Evolutionary conservation across 2,888 invertebrate genomes (phyloP).

Genomic region (Ormyrus labotus): DNA sequence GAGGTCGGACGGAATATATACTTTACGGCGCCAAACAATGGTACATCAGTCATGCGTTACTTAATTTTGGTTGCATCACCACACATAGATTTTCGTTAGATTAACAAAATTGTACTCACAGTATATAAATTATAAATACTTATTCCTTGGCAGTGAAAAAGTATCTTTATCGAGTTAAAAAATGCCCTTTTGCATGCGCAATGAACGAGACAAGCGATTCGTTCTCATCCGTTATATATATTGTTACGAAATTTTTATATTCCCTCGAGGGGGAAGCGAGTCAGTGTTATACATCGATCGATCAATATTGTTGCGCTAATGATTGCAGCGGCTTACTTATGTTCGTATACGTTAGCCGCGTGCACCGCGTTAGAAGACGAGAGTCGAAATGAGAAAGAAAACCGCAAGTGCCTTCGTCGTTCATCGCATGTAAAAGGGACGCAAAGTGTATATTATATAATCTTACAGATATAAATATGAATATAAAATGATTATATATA

Average conservation of each 20-base stretch:
- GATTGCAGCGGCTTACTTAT: background rate
- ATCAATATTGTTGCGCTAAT: slow-evolving; percentile 14
- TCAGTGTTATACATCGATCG: background rate
- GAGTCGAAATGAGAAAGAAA: slow-evolving; percentile 41
- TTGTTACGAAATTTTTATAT: background rate
- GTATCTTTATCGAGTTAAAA: slow-evolving; percentile 30
- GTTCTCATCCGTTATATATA: background rate
- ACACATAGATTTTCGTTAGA: slow-evolving; percentile 20
- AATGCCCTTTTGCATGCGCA: slow-evolving; percentile 9
- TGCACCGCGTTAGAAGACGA: slow-evolving; percentile 5
- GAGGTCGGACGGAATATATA: too few species aligned
- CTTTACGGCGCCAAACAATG: too few species aligned
- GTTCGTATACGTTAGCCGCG: background rate
- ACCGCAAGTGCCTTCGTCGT: slow-evolving; percentile 50
- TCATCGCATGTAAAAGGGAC: slow-evolving; percentile 22
- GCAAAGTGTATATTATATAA: slow-evolving; percentile 51
- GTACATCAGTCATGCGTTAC: too few species aligned
- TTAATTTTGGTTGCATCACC: slow-evolving; percentile 36
- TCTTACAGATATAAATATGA: slow-evolving; percentile 57
- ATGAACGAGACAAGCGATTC: slow-evolving; percentile 8
- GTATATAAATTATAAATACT: slow-evolving; percentile 42
- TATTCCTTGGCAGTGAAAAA: slow-evolving; percentile 54
- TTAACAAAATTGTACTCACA: slow-evolving; percentile 43
- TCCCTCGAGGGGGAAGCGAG: background rate
- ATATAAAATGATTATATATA: slow-evolving; percentile 48